These are phyloP conservation scores for Macrobrachium rosenbergii DNA, from an alignment of 1,140 invertebrate genomes.

Conservation along the genomic window DNA sequence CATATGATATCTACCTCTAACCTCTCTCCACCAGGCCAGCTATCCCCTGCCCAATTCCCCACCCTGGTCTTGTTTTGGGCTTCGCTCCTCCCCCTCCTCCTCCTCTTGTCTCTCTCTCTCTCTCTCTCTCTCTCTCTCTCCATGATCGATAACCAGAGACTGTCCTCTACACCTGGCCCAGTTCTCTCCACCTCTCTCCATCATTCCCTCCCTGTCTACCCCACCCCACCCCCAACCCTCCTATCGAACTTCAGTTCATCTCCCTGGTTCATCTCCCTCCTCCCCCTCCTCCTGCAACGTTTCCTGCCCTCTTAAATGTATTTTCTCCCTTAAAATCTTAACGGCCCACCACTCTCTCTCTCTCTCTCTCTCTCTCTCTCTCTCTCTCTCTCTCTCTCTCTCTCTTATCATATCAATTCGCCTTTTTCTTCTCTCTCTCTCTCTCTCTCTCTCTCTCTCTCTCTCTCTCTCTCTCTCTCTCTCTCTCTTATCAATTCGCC, in stretches of 20 bases:
- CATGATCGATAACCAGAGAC: too few relatives aligned
- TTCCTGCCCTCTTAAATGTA: background rate
- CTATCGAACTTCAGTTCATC: background rate
- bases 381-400: background rate
- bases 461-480: background rate
- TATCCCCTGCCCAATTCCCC: too few relatives aligned
- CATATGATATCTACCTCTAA: background rate
- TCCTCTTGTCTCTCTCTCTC: background rate
- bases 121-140: background rate
- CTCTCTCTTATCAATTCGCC: background rate
- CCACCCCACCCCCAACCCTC: background rate
- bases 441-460: background rate
- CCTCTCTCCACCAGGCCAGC: background rate
- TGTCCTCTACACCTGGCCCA: background rate
- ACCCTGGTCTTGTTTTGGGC: too few relatives aligned
- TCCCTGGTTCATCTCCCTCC: background rate
- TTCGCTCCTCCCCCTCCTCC: background rate
- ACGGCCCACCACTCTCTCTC: background rate
- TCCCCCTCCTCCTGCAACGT: background rate
- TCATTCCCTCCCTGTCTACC: background rate
- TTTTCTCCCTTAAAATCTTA: background rate
- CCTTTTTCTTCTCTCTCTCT: too few relatives aligned
- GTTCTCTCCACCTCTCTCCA: background rate
- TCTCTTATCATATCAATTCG: too few relatives aligned
- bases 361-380: background rate